phyloP scores from a whole-genome alignment of 1,140 invertebrate species.

The Brachystomella parvula region DNA sequence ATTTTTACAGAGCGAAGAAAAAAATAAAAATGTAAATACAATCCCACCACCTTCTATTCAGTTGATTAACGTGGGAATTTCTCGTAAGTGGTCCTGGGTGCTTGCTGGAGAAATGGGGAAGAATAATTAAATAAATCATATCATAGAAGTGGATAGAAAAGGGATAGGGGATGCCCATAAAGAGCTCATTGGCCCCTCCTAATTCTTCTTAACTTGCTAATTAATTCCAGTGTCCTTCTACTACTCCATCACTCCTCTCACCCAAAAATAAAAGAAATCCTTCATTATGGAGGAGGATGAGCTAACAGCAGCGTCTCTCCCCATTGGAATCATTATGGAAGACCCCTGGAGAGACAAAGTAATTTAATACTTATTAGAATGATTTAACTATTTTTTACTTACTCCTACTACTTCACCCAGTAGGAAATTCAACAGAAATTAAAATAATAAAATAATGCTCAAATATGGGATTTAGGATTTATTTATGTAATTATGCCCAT shows the following conservation, averaged over 20 bases:
- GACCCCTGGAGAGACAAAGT: neutral
- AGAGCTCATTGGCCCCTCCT: conserved; percentile 9
- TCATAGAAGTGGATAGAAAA: neutral
- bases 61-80: conserved; percentile 6
- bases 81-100: too few relatives aligned
- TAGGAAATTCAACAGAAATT: too few relatives aligned
- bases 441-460: neutral
- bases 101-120: too few relatives aligned
- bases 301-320: neutral
- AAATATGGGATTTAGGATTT: neutral
- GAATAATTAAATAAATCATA: neutral
- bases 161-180: neutral
- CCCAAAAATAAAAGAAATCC: conserved; percentile 2
- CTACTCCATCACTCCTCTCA: too few relatives aligned
- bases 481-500: neutral
- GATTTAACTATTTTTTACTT: neutral
- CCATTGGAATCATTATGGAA: neutral
- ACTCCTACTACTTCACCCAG: neutral
- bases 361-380: conserved; percentile 1
- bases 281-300: neutral
- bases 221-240: conserved; percentile 3
- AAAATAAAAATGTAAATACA: neutral
- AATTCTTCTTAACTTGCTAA: neutral
- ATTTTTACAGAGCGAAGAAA: neutral
- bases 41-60: neutral